Evolutionary conservation across 1,140 invertebrate genomes (phyloP), one percentile per base, ranked within the genome.

Genomic region (Tigriopus japonicus): DNA sequence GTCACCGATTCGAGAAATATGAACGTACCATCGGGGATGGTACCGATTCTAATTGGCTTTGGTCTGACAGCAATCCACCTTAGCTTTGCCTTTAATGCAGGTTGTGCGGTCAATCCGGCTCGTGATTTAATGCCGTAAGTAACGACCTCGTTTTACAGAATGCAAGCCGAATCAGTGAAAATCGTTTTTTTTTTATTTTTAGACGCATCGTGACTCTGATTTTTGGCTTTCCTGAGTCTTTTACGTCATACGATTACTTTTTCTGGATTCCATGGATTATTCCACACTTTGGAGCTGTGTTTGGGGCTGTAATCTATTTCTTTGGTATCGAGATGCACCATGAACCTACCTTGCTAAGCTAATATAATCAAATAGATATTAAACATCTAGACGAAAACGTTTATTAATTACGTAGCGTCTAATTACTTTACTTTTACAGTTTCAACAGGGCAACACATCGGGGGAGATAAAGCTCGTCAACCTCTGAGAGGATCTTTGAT

Each of bases 91-190:
- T n/a, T 56, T n/a, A 82, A 82, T 68, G 77, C 76, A 63, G 79
- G 78, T 21, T 80, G 76, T 59, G 76, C 78, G 2, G 71, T 82
- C 53, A 81, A 81, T 69, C 80, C 80, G 7, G 80, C 80, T 10
- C 67, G 80, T 52, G 80, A 81, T 67, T 67, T 82, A 5, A 72
- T 73, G 0, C 81, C 80, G 45, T 49, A 49, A 49, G 45, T 49
- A 49, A 43, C n/a, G 10, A 43, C n/a, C 10, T 17, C 10, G 21
- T 21, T 17, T 5, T 3, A 49, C 3, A 49, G 2, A 49, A 5
- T 35, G 28, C 28, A 35, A 35, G 28, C 3, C 45, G 10, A 21
- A 15, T 3, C 45, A 49, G 3, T 35, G 3, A 5, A 35, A 35
- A 35, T 9, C 28, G 28, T 5, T 49, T 6, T 17, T 49, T 49